Evolutionary conservation across 2,797 vertebrate genomes (phyloP).

Genomic region (Premnoplex brunnescens): DNA sequence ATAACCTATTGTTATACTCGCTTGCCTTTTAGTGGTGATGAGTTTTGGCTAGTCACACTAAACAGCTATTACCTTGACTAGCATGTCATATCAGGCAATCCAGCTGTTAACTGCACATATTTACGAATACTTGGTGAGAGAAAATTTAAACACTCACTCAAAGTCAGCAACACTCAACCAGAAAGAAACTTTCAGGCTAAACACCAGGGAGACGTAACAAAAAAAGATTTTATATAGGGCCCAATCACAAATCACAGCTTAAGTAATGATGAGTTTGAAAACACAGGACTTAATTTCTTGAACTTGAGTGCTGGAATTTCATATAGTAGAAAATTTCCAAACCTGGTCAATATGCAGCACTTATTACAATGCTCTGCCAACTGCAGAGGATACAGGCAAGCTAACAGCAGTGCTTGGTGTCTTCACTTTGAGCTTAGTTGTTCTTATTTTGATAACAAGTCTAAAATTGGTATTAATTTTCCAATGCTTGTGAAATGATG

Average conservation of each 20-base stretch:
- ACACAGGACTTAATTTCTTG: neutral
- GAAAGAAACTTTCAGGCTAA: neutral
- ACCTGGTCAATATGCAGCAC: neutral
- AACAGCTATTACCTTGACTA: accelerated
- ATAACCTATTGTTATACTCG: neutral
- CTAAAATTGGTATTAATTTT: neutral
- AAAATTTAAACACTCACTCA: neutral
- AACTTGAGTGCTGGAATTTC: neutral
- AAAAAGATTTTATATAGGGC: neutral
- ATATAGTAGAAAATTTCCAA: accelerated
- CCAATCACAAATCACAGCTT: accelerated
- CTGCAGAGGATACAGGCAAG: neutral
- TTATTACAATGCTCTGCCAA: neutral
- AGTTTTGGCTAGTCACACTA: neutral
- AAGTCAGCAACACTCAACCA: neutral
- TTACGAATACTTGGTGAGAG: neutral
- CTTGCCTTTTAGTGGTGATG: neutral
- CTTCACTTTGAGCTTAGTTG: neutral
- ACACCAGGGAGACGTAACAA: neutral
- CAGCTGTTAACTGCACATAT: neutral
- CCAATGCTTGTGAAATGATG: neutral
- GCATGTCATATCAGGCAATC: neutral
- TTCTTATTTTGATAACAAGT: neutral
- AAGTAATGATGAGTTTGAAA: neutral
- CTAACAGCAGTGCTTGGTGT: neutral